Conservation (phyloP, 1,140 invertebrate species). For the Drosophila bocqueti region DNA sequence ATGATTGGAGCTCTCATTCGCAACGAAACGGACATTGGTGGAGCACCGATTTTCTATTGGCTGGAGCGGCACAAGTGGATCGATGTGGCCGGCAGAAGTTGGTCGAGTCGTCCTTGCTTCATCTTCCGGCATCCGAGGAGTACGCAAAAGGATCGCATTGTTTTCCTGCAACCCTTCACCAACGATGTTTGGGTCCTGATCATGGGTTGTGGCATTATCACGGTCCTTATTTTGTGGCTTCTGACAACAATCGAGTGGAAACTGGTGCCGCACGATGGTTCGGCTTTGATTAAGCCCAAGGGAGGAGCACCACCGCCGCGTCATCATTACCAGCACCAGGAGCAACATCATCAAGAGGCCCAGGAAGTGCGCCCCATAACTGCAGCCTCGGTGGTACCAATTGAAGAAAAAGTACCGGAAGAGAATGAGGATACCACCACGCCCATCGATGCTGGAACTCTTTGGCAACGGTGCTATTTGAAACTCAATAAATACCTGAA, state of each 20-base stretch:
- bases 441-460: constrained; percentile 28
- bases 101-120: constrained; percentile 86
- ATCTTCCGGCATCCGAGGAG: constrained; percentile 89
- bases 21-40: constrained; percentile 87
- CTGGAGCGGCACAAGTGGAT: constrained; percentile 86
- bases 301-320: constrained; percentile 52
- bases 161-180: constrained; percentile 87
- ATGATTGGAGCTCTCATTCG: constrained; percentile 88
- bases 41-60: constrained; percentile 87
- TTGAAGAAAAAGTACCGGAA: constrained; percentile 8
- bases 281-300: constrained; percentile 68
- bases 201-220: constrained; percentile 71
- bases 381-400: neutral
- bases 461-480: constrained; percentile 48
- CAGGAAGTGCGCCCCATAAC: constrained; percentile 25
- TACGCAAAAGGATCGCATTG: constrained; percentile 86
- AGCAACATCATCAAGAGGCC: constrained; percentile 17
- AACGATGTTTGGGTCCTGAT: constrained; percentile 86
- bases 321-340: constrained; percentile 22
- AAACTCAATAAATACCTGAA: constrained; percentile 51
- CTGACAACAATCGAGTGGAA: constrained; percentile 75
- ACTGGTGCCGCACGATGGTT: constrained; percentile 64
- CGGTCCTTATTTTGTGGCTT: constrained; percentile 74
- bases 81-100: constrained; percentile 87
- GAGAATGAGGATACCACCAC: neutral